Conservation (phyloP, 2,888 invertebrate species). For the Macrophya annulata region DNA sequence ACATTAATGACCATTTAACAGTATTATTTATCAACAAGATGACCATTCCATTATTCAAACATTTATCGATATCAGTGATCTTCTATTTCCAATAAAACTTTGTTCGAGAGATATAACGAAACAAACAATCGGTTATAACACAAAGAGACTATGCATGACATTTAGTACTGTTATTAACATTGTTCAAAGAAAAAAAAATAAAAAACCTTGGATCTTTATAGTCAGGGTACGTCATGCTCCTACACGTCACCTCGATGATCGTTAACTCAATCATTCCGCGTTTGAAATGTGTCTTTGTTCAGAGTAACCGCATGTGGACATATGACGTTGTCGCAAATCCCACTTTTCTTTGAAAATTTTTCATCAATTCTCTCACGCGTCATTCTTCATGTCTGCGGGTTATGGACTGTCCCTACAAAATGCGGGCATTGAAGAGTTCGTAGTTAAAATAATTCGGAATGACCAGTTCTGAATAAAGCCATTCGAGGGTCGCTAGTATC, state of each 20-base stretch:
- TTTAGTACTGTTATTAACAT: background rate
- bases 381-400: background rate
- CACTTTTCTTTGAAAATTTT: background rate
- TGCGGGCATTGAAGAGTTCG: constrained; percentile 30
- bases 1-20: background rate
- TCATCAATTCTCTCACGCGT: background rate
- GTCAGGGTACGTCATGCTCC: background rate
- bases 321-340: background rate
- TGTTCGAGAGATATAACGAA: too few species aligned
- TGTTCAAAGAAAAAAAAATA: background rate
- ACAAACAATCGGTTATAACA: background rate
- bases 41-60: background rate
- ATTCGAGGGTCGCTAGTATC: background rate
- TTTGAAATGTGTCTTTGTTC: background rate
- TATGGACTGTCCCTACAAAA: background rate
- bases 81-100: too few species aligned
- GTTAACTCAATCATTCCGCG: constrained; percentile 11
- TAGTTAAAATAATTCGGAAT: constrained; percentile 11
- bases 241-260: constrained; percentile 2
- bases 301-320: background rate
- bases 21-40: background rate
- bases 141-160: background rate
- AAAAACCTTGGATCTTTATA: constrained; percentile 11
- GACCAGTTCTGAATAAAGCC: constrained; percentile 32
- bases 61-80: background rate